Conservation (phyloP, 2,888 invertebrate genomes). For the Lapara coniferarum region DNA sequence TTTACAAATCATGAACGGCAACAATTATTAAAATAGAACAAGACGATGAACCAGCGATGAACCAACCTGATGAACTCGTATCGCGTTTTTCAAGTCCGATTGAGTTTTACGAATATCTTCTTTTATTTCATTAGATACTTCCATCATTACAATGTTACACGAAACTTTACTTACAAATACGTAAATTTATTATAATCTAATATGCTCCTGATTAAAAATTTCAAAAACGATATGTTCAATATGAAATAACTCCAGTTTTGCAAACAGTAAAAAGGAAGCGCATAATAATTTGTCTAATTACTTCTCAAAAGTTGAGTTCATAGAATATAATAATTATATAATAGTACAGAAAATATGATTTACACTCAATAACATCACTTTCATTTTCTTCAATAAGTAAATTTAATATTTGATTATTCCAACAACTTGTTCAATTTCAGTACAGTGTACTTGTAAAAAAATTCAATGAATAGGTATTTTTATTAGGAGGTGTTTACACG, state of each 20-base stretch:
- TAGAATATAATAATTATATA: constrained; percentile 5
- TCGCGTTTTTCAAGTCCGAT: constrained; percentile 85
- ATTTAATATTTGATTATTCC: neutral
- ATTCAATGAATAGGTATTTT: constrained; percentile 24
- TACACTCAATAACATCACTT: constrained; percentile 1
- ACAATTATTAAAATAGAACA: constrained; percentile 32
- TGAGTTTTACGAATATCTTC: constrained; percentile 85
- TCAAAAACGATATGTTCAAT: constrained; percentile 31
- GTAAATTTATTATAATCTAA: neutral
- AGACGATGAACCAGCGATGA: constrained; percentile 57
- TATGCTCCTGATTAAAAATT: constrained; percentile 20
- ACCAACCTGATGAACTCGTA: constrained; percentile 85
- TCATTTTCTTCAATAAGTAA: neutral
- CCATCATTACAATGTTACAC: constrained; percentile 60
- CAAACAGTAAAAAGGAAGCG: constrained; percentile 27
- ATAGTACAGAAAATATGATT: constrained; percentile 22
- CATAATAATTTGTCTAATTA: constrained; percentile 22
- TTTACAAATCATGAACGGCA: constrained; percentile 2
- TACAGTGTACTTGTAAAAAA: neutral
- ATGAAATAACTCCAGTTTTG: constrained; percentile 23
- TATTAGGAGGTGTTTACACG: constrained; percentile 14
- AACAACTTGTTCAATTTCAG: constrained; percentile 13
- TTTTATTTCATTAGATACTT: constrained; percentile 85
- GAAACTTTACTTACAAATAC: constrained; percentile 3
- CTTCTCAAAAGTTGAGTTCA: constrained; percentile 30